phyloP scores from a whole-genome alignment of 2,797 vertebrate genomes.

The Pogonophryne albipinna region DNA sequence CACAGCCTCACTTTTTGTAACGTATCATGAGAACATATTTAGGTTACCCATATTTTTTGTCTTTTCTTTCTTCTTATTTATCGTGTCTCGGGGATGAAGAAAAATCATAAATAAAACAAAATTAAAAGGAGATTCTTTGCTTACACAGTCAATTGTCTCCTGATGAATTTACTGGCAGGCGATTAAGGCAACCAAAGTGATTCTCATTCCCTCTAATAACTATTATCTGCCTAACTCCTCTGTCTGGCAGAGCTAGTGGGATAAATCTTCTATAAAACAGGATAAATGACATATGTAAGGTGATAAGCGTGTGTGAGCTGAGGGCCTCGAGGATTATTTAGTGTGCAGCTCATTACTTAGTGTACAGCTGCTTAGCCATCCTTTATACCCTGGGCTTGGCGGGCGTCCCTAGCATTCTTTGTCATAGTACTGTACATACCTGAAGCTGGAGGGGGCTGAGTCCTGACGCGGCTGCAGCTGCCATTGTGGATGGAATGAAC shows the following conservation, averaged over 20 bases:
- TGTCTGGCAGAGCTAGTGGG: conserved; percentile 67
- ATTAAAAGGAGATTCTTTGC: conserved; percentile 38
- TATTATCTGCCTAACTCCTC: conserved; percentile 75
- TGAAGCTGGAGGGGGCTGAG: conserved; percentile 99
- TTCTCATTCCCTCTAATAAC: conserved; percentile 79
- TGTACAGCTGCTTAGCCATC: conserved; percentile 95
- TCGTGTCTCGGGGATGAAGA: conserved; percentile 29
- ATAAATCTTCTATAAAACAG: conserved; percentile 78
- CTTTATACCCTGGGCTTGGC: conserved; percentile 90
- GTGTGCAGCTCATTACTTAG: conserved; percentile 93
- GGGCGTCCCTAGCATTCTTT: conserved; percentile 89
- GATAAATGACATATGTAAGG: conserved; percentile 88
- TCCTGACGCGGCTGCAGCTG: conserved; percentile 99
- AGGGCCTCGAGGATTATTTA: conserved; percentile 91
- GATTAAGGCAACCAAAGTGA: conserved; percentile 72
- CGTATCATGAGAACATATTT: conserved; percentile 20
- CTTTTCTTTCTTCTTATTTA: conserved; percentile 21
- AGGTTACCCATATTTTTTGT: conserved; percentile 16
- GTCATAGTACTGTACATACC: conserved; percentile 95
- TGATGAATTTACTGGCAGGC: conserved; percentile 70
- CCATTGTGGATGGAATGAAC: conserved; percentile 99
- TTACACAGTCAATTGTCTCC: conserved; percentile 56
- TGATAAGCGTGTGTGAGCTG: conserved; percentile 90
- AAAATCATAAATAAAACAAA: background rate
- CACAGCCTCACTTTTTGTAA: conserved; percentile 23